Evolutionary conservation across 2,113 vertebrate species (phyloP).

Genomic region (Acrocephalus kingi): DNA sequence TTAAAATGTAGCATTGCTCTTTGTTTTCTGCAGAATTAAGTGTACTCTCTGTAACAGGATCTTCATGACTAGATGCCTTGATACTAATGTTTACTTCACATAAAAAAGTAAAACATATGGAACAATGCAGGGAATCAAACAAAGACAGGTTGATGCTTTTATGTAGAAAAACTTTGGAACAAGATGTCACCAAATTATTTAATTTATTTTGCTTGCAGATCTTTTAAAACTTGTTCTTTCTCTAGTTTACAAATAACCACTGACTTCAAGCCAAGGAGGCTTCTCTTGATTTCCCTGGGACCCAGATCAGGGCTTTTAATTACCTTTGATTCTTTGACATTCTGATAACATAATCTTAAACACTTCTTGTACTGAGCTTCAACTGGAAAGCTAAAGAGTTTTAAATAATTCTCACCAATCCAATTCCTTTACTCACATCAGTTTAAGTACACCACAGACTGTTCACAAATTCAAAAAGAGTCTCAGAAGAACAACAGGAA

Average conservation of each 20-base stretch:
- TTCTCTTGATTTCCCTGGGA: neutral
- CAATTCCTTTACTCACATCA: slow-evolving; percentile 15
- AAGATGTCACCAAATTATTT: neutral
- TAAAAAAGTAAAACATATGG: neutral
- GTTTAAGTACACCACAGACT: slow-evolving; percentile 41
- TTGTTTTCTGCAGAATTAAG: slow-evolving; percentile 28
- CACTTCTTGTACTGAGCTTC: slow-evolving; percentile 46
- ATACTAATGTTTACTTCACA: neutral
- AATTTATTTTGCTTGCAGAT: neutral
- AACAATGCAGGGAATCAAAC: neutral
- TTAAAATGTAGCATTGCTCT: slow-evolving; percentile 24
- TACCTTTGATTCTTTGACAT: neutral
- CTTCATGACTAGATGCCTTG: neutral
- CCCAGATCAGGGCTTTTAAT: neutral
- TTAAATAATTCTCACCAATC: slow-evolving; percentile 15
- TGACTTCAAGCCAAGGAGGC: neutral
- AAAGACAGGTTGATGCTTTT: neutral
- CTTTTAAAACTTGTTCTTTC: neutral
- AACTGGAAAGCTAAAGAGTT: neutral
- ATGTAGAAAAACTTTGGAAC: neutral
- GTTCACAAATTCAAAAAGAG: neutral
- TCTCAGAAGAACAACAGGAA: neutral
- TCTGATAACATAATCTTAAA: slow-evolving; percentile 19
- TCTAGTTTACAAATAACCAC: neutral
- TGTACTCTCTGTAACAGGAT: neutral